Evolutionary conservation across 2,888 invertebrate species (phyloP), one percentile per base, ranked within the genome.

Genomic region (Andrena flavipes): DNA sequence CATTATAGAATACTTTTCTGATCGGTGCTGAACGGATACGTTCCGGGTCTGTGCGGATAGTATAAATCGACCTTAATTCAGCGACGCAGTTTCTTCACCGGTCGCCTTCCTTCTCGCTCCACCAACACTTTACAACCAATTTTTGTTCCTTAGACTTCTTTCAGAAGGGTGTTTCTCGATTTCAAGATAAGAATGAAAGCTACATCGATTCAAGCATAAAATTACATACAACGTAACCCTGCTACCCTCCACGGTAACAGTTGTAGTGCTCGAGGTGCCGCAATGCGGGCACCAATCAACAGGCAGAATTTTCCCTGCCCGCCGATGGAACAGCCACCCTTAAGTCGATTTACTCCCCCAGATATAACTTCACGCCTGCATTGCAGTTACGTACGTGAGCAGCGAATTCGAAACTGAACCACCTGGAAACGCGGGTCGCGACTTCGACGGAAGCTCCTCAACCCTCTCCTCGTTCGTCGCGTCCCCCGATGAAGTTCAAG

Each of bases 71-170:
- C n/a, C n/a, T n/a, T n/a, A n/a, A 90, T 91, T 91, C 88, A 89
- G 89, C 89, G 88, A 89, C 89, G 88, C 86, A 87, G 86, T 89
- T 91, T 89, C 88, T 88, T 87, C 86, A 88, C 87, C 87, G 74
- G 60, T 80, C 82, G 79, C 76, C 69, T 10, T 23, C 23, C 10
- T 4, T 16, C 42, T 42, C 42, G 3, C 42, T 13, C 42, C 42
- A 16, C 42, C 42, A 16, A 16, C 16, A 16, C 42, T 42, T 16
- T 16, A 13, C 42, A 16, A 4, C 16, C 42, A 42, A 42, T 42
- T 4, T 42, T 42, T 42, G 0, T 2, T 5, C 42, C 4, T 1
- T 1, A 42, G 42, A n/a, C 4, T 23, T 8, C 62, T 29, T 49
- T 7, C 20, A 29, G 59, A 6, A 23, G 5, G 42, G 0, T 42